These are phyloP conservation scores for Sturmia bella DNA, from an alignment of 2,888 invertebrate species.

Conservation along the genomic window DNA sequence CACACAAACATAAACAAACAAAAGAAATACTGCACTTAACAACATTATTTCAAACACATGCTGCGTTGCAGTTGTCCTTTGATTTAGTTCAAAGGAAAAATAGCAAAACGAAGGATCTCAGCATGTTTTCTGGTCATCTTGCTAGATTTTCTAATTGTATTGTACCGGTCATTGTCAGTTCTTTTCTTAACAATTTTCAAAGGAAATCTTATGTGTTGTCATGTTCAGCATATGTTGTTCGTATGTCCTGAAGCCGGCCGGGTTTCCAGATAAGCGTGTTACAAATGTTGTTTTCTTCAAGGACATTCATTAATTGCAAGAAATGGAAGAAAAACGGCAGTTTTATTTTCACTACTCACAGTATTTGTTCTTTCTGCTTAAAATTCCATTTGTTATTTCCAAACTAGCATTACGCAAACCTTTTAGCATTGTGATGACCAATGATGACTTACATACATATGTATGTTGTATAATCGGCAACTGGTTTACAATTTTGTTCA, in stretches of 20 bases:
- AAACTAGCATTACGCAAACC: slow-evolving; percentile 63
- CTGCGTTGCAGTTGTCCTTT: slow-evolving; percentile 72
- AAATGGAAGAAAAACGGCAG: slow-evolving; percentile 7
- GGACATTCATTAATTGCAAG: slow-evolving; percentile 21
- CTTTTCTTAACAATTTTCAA: slow-evolving; percentile 41
- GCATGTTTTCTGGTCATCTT: slow-evolving; percentile 56
- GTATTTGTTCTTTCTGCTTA: neutral
- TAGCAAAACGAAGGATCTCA: slow-evolving; percentile 35
- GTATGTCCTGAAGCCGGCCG: slow-evolving; percentile 12
- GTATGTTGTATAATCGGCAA: slow-evolving; percentile 58
- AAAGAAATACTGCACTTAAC: slow-evolving; percentile 46
- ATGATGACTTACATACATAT: slow-evolving; percentile 57
- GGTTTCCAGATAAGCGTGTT: slow-evolving; percentile 30
- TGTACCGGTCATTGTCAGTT: slow-evolving; percentile 49
- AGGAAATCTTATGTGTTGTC: slow-evolving; percentile 24
- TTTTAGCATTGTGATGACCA: slow-evolving; percentile 33
- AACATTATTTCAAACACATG: slow-evolving; percentile 66
- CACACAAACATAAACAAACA: slow-evolving; percentile 8
- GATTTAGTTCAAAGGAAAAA: slow-evolving; percentile 49
- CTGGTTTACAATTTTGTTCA: slow-evolving; percentile 8
- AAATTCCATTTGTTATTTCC: slow-evolving; percentile 56
- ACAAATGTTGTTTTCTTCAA: slow-evolving; percentile 47
- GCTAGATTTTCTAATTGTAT: slow-evolving; percentile 12
- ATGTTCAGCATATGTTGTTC: slow-evolving; percentile 60
- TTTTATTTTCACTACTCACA: neutral